These are phyloP conservation scores for Amblyopsis rosae DNA, from an alignment of 2,113 vertebrate genomes.

Conservation along the genomic window DNA sequence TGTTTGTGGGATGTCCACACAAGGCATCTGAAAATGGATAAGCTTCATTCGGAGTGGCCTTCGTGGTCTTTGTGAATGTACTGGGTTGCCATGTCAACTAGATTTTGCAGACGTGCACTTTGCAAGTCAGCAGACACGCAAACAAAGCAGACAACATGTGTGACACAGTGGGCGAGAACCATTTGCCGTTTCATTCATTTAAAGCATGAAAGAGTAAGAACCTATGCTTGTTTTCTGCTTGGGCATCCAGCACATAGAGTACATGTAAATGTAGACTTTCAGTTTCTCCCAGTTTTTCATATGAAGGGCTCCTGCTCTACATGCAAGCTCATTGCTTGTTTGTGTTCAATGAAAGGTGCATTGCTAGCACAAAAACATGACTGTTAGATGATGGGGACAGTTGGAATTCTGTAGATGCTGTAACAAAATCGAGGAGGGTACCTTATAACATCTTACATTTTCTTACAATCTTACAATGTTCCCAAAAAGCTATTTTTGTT, in stretches of 20 bases:
- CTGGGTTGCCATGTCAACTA: constrained; percentile 42
- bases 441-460: too few species aligned
- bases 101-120: neutral
- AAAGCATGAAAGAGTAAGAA: too few species aligned
- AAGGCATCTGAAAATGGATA: constrained; percentile 8
- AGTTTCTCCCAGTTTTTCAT: neutral
- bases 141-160: too few species aligned
- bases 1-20: neutral
- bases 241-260: too few species aligned
- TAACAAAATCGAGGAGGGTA: too few species aligned
- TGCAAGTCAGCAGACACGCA: too few species aligned
- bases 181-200: too few species aligned
- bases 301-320: neutral
- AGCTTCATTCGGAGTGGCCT: constrained; percentile 3
- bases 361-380: too few species aligned
- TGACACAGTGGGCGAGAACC: too few species aligned
- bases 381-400: too few species aligned
- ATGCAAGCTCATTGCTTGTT: constrained; percentile 14
- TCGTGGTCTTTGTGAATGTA: constrained; percentile 2
- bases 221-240: too few species aligned
- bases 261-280: neutral
- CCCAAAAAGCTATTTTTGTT: constrained; percentile 16
- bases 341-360: constrained; percentile 1
- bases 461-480: neutral
- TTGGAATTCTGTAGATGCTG: too few species aligned